Percentiles rank a stretch among this genome's conserved stretches.
These are phyloP conservation scores for Malurus leucopterus DNA, from an alignment of 2,797 vertebrate species.

Conservation along the genomic window DNA sequence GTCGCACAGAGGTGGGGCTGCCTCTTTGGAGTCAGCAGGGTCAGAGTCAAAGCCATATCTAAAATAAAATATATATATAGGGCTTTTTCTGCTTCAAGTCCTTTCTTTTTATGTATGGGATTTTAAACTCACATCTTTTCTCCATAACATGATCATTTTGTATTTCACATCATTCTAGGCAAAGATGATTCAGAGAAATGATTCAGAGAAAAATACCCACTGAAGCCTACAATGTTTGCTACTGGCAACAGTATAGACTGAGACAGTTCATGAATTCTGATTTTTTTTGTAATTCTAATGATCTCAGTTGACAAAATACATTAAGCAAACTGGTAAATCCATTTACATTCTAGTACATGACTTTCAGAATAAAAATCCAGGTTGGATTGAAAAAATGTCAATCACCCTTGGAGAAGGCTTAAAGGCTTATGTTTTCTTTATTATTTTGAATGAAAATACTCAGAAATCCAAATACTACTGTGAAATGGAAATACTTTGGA, in stretches of 20 bases:
- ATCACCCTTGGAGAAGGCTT: slow-evolving; percentile 51
- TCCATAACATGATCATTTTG: not conserved
- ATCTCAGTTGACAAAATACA: slow-evolving; percentile 2
- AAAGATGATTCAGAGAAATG: not conserved
- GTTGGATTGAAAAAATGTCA: slow-evolving; percentile 47
- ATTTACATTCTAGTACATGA: slow-evolving; percentile 3
- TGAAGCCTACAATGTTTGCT: not conserved
- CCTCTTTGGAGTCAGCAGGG: not conserved
- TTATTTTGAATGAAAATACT: slow-evolving; percentile 55
- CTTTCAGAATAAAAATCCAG: slow-evolving; percentile 25
- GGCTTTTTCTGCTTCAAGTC: not conserved
- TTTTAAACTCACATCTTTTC: not conserved
- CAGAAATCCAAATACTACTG: slow-evolving; percentile 51
- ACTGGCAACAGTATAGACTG: not conserved
- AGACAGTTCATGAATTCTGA: not conserved
- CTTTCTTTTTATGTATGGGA: not conserved
- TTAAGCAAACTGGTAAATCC: slow-evolving; percentile 11
- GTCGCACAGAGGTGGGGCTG: not conserved
- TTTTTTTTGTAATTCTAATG: not conserved
- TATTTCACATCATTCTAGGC: not conserved
- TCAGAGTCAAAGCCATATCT: not conserved
- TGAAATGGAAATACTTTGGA: slow-evolving; percentile 41
- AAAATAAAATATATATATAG: not conserved
- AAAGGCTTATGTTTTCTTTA: slow-evolving; percentile 61
- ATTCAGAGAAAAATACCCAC: not conserved